Evolutionary conservation across 2,113 vertebrate species (phyloP), one percentile per base, ranked within the genome.

Genomic region (Hirundichthys speculiger): DNA sequence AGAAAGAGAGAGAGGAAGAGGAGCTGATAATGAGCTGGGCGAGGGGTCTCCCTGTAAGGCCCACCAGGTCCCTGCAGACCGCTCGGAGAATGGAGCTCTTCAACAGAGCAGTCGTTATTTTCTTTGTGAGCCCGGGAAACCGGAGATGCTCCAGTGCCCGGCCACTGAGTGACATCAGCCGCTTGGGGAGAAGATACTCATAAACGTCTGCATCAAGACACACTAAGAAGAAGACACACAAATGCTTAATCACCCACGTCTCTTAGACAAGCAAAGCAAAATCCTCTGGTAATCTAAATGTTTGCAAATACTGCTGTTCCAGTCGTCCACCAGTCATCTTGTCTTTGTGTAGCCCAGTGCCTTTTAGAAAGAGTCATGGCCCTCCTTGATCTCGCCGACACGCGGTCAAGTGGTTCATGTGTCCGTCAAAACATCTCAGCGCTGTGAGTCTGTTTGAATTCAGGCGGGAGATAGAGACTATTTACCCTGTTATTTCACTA

Each of bases 111-210:
- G n/a, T 62, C 50, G 49, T 70, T 80, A 70, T 87, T 67, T 61
- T 60, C 72, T 85, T 85, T 83, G 77, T 85, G 54, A 52, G 58
- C 19, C 19, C 39, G 2, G 56, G 77, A 85, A 87, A 85, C 77
- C 21, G 18, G 80, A 87, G 80, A 85, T 60, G 77, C 59, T 82
- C 71, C 76, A 64, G 60, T 16, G n/a, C 59, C 68, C 59, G 15
- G 58, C 62, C 63, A 65, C 62, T 68, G 82, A 80, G 64, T 83
- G 82, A 83, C 67, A 73, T 83, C 73, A 80, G 42, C 66, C 38
- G n/a, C 73, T 66, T 49, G 47, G 72, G 69, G 69, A 69, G 60
- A 66, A 57, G 41, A 83, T 52, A 69, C 56, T 61, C 50, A 72
- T 30, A 64, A 25, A 38, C 18, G 21, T 27, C 18, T 46, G 14